Evolutionary conservation across 2,797 vertebrate species (phyloP).

Genomic region (Alexandromys oeconomus): DNA sequence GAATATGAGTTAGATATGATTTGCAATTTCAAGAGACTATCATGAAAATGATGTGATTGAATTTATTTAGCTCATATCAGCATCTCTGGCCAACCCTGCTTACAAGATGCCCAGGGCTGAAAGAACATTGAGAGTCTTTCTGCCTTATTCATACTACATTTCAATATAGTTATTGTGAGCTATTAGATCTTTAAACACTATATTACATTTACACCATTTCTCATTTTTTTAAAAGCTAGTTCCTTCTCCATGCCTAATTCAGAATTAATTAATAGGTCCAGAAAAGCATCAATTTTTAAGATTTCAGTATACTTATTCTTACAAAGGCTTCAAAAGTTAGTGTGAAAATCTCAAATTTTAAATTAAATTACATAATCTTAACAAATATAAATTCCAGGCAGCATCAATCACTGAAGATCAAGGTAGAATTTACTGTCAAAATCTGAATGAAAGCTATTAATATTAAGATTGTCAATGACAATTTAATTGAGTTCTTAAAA

Average conservation of each 20-base stretch:
- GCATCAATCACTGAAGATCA: slow-evolving; percentile 19
- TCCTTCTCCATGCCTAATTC: background rate
- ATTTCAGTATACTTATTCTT: slow-evolving; percentile 45
- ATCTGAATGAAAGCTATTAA: slow-evolving; percentile 37
- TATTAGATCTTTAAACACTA: background rate
- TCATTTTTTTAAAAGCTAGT: background rate
- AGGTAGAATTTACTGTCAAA: slow-evolving; percentile 39
- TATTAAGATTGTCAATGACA: background rate
- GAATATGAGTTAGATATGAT: slow-evolving; percentile 34
- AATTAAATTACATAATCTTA: slow-evolving; percentile 13
- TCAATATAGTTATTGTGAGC: background rate
- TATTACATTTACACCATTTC: background rate
- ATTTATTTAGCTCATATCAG: slow-evolving; percentile 59
- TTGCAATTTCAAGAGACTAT: background rate
- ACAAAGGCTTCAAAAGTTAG: background rate
- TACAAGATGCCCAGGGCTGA: slow-evolving; percentile 9
- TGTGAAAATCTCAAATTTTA: background rate
- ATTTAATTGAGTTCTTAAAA: background rate
- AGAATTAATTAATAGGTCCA: background rate
- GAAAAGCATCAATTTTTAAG: background rate
- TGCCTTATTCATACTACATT: background rate
- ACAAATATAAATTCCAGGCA: background rate
- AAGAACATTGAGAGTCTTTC: background rate
- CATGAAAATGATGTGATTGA: slow-evolving; percentile 34
- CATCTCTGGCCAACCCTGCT: slow-evolving; percentile 34